A percentile compares a stretch with the other conserved stretches of the same genome.
Evolutionary conservation across 2,113 vertebrate genomes (phyloP).

Genomic region (Vulpes ferrilata): DNA sequence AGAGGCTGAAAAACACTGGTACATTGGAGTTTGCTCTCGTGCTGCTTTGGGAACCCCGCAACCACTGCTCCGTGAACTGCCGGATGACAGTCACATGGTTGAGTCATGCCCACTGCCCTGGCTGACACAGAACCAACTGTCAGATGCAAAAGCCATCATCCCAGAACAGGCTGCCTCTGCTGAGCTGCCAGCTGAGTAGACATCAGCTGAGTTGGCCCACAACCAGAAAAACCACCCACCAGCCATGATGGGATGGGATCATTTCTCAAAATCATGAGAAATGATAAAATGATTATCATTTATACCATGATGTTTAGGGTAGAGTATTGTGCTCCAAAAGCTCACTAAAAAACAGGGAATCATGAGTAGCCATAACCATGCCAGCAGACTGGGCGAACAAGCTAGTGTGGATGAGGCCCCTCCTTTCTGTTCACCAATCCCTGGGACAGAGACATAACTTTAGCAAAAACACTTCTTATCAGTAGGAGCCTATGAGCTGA

Average conservation of each 20-base stretch:
- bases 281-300: neutral
- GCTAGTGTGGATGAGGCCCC: fast-evolving
- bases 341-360: neutral
- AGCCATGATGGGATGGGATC: neutral
- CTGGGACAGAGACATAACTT: neutral
- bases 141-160: neutral
- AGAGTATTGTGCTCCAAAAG: neutral
- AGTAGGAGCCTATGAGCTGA: neutral
- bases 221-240: neutral
- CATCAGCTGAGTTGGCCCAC: neutral
- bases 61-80: neutral
- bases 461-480: neutral
- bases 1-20: neutral
- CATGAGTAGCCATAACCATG: neutral
- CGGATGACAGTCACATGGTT: neutral
- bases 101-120: neutral
- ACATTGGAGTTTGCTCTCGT: neutral
- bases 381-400: fast-evolving
- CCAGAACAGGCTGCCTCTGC: neutral
- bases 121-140: neutral
- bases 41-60: neutral
- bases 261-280: neutral
- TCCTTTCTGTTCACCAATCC: neutral
- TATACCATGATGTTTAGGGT: neutral
- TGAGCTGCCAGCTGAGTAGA: neutral